Conservation (phyloP, 30 jellyfish, hydroid and myxozoan genomes). For the Clytia hemisphaerica region DNA sequence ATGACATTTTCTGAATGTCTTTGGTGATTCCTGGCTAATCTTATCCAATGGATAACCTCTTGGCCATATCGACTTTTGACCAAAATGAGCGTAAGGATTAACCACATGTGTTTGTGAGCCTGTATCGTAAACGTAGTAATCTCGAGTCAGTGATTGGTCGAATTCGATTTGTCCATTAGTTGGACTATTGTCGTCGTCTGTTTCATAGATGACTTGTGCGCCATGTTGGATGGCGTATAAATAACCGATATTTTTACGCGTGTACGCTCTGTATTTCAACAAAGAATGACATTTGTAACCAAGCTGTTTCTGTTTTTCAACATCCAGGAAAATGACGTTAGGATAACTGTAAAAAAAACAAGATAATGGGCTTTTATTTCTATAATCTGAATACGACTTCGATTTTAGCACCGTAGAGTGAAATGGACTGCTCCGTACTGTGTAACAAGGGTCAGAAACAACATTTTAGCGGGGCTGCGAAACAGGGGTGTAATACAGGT, state of each 20-base stretch:
- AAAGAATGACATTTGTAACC: constrained; percentile 34
- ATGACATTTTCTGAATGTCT: constrained; percentile 42
- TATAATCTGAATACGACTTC: too few relatives aligned
- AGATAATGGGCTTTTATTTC: too few relatives aligned
- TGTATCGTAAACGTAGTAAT: constrained; percentile 38
- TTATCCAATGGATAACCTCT: constrained; percentile 82
- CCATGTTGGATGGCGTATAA: constrained; percentile 88
- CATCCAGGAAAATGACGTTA: constrained; percentile 49
- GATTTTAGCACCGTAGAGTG: too few relatives aligned
- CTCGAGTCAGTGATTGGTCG: constrained; percentile 36
- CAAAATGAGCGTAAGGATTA: constrained; percentile 74
- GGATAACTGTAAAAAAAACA: constrained; percentile 35
- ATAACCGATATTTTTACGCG: constrained; percentile 67
- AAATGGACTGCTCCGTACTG: too few relatives aligned
- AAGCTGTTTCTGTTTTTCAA: constrained; percentile 50
- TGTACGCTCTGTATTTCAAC: constrained; percentile 52
- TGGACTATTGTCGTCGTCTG: constrained; percentile 87
- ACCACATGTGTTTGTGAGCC: constrained; percentile 42
- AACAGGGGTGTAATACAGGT: too few relatives aligned
- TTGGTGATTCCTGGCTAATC: constrained; percentile 58
- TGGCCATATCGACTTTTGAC: constrained; percentile 92
- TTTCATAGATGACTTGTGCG: constrained; percentile 72
- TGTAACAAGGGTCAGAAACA: too few relatives aligned
- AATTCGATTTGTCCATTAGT: constrained; percentile 74
- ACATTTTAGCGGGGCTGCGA: too few relatives aligned